These are phyloP conservation scores for Protonemura montana DNA, from an alignment of 2,888 invertebrate species.

Conservation along the genomic window DNA sequence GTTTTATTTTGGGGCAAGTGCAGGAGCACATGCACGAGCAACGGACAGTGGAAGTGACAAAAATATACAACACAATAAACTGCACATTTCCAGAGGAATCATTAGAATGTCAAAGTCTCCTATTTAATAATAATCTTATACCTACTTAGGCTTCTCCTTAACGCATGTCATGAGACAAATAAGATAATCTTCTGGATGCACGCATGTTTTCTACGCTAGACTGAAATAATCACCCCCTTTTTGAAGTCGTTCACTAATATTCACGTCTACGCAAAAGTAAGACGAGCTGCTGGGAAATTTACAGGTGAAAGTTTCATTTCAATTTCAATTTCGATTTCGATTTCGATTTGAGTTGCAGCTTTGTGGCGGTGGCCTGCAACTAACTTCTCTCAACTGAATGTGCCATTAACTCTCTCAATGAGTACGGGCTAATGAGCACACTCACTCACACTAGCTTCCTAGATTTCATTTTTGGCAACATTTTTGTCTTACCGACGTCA, in stretches of 20 bases:
- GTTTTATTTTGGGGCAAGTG: neutral
- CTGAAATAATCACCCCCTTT: too few relatives aligned
- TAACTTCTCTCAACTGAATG: too few relatives aligned
- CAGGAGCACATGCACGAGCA: neutral
- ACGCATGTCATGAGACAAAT: too few relatives aligned
- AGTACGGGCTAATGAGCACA: neutral
- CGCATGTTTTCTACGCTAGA: too few relatives aligned
- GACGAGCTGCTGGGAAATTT: too few relatives aligned
- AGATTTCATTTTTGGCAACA: conserved; percentile 12
- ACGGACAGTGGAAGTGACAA: neutral
- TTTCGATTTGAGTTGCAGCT: too few relatives aligned
- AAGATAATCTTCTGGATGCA: too few relatives aligned
- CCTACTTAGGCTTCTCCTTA: neutral
- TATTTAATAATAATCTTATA: neutral
- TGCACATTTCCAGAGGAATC: neutral
- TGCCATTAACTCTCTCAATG: neutral
- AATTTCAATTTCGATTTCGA: too few relatives aligned
- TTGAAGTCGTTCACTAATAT: too few relatives aligned
- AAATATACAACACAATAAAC: neutral
- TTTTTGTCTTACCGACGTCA: neutral
- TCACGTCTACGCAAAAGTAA: too few relatives aligned
- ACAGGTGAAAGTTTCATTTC: too few relatives aligned
- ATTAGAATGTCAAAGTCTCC: neutral
- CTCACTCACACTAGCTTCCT: neutral
- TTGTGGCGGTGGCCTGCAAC: too few relatives aligned